phyloP scores from a whole-genome alignment of 2,797 vertebrate species.

The Okamejei kenojei region DNA sequence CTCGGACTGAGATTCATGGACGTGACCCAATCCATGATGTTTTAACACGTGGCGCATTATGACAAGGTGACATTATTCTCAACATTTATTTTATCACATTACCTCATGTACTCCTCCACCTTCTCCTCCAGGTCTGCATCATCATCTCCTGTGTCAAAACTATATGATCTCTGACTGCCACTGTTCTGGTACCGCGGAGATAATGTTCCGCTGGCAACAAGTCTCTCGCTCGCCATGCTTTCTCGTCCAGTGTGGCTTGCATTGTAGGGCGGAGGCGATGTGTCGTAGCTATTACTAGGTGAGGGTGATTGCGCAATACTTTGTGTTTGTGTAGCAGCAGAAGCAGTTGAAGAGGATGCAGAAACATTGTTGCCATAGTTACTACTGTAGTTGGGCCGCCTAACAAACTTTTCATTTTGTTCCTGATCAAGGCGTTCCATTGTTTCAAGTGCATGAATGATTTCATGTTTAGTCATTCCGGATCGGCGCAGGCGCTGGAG shows the following conservation, averaged over 20 bases:
- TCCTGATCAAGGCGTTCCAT: constrained; percentile 70
- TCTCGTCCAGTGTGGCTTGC: constrained; percentile 28
- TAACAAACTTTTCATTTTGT: constrained; percentile 44
- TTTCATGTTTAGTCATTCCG: constrained; percentile 73
- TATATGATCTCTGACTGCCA: constrained; percentile 63
- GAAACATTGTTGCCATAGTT: constrained; percentile 49
- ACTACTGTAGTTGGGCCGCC: constrained; percentile 55
- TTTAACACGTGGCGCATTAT: not conserved
- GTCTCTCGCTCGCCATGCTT: not conserved
- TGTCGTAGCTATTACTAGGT: constrained; percentile 71
- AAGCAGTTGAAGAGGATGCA: constrained; percentile 61
- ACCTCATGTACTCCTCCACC: constrained; percentile 78
- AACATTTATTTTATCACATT: constrained; percentile 2
- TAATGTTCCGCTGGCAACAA: constrained; percentile 23
- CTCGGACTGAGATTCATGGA: not conserved
- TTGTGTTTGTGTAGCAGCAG: constrained; percentile 70
- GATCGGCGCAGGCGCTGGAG: constrained; percentile 69
- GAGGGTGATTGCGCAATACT: constrained; percentile 63
- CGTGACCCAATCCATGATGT: not conserved
- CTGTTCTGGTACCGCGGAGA: constrained; percentile 61
- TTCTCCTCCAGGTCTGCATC: constrained; percentile 76
- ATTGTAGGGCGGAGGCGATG: constrained; percentile 57
- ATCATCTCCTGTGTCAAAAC: constrained; percentile 66
- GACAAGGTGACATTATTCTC: not conserved
- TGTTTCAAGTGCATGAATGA: constrained; percentile 69